Percentiles rank a stretch among this genome's conserved stretches.
Evolutionary conservation across 37 sponge, comb jelly and placozoan species (phyloP).

Genomic region (Haliclona indistincta): DNA sequence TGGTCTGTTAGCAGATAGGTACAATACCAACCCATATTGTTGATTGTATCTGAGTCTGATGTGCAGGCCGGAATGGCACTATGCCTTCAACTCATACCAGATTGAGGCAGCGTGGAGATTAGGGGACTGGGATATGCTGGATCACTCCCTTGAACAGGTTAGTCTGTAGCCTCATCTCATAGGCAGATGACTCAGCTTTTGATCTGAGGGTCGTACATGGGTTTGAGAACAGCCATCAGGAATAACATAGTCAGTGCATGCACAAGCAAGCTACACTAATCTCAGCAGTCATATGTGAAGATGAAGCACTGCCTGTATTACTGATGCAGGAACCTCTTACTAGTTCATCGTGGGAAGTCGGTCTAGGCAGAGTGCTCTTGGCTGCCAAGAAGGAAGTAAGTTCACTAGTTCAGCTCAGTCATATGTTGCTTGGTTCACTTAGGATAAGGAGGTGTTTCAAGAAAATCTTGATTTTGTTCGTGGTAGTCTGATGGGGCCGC

Average conservation of each 20-base stretch:
- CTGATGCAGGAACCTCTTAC: too few relatives aligned
- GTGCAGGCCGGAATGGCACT: constrained; percentile 71
- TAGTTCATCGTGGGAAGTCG: constrained; percentile 82
- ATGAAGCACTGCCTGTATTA: too few relatives aligned
- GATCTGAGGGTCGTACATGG: neutral
- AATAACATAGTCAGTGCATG: neutral
- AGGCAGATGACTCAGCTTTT: neutral
- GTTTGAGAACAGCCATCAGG: neutral
- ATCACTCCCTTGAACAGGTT: constrained; percentile 51
- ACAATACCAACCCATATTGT: too few relatives aligned
- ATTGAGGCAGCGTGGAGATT: constrained; percentile 87
- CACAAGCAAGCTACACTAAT: neutral
- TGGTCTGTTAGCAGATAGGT: constrained; percentile 56
- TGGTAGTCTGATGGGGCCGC: constrained; percentile 68
- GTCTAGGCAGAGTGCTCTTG: constrained; percentile 71
- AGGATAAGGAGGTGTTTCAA: neutral
- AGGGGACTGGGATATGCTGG: constrained; percentile 75
- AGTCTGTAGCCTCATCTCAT: neutral
- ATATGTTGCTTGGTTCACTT: neutral
- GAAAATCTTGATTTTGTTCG: constrained; percentile 18
- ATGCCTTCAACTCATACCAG: constrained; percentile 52
- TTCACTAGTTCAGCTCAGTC: neutral
- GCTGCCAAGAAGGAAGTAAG: constrained; percentile 69
- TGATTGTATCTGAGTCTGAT: neutral
- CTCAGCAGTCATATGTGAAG: too few relatives aligned